A percentile compares a stretch with the other conserved stretches of the same genome.
phyloP scores from a whole-genome alignment of 2,797 vertebrate species.

The Falco naumanni region DNA sequence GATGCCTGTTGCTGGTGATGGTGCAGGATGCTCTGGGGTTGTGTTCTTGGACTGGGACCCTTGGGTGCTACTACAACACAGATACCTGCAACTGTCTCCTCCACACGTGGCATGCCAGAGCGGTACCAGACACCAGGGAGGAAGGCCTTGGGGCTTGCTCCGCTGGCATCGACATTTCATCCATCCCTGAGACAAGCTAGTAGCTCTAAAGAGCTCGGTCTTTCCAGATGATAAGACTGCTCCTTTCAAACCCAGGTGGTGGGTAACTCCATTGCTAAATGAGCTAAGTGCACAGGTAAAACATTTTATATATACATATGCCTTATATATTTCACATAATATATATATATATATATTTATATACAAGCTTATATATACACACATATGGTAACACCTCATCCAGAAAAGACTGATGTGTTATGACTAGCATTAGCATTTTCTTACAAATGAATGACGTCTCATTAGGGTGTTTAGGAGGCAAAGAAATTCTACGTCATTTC shows the following conservation, averaged over 20 bases:
- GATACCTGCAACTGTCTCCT: neutral
- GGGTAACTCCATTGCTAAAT: neutral
- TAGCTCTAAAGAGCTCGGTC: neutral
- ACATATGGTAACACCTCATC: neutral
- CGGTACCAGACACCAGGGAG: fast-evolving
- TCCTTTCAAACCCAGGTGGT: neutral
- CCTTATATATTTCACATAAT: neutral
- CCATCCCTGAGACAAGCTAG: constrained; percentile 1
- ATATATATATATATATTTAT: neutral
- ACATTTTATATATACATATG: neutral
- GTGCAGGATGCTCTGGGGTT: neutral
- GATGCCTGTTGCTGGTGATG: fast-evolving
- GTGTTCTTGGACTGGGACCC: neutral
- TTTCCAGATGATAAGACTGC: neutral
- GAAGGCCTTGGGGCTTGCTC: neutral
- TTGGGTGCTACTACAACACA: neutral
- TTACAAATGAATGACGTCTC: neutral
- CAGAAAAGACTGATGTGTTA: neutral
- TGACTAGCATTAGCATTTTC: neutral
- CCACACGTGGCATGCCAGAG: neutral
- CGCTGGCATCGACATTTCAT: neutral
- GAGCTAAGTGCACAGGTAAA: neutral
- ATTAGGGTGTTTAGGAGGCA: neutral
- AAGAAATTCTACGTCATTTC: neutral
- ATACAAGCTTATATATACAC: too few relatives aligned